Percentiles rank a stretch among this genome's conserved stretches.
Conservation (phyloP, 1,140 invertebrate genomes). For the Lepidotrigona ventralis region DNA sequence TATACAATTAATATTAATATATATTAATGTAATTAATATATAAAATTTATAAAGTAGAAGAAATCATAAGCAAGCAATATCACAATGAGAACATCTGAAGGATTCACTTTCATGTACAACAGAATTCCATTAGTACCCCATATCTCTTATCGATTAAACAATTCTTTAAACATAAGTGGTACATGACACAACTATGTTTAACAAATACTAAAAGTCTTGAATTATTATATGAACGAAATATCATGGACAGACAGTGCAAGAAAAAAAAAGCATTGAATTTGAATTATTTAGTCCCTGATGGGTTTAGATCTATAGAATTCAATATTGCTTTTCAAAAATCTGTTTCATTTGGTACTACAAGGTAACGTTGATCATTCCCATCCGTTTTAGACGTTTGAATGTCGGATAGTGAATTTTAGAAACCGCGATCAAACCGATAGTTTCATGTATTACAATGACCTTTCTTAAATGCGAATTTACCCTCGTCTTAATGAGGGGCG, state of each 20-base stretch:
- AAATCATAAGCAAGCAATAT: neutral
- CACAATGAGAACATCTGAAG: neutral
- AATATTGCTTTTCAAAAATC: neutral
- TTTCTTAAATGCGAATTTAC: conserved; percentile 12
- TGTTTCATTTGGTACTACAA: neutral
- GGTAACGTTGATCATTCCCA: neutral
- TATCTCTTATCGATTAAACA: no score
- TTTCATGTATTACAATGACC: neutral
- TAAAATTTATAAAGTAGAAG: neutral
- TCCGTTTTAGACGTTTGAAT: neutral
- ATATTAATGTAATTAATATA: no score
- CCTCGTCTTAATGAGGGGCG: neutral
- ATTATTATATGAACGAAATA: no score
- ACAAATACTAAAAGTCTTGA: no score
- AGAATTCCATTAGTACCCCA: neutral
- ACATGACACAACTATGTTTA: no score
- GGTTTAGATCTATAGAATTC: no score
- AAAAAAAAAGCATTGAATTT: no score
- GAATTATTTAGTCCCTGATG: no score
- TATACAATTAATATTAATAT: no score
- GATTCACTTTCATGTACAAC: neutral
- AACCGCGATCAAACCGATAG: neutral
- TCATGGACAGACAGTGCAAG: no score
- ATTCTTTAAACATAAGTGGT: no score
- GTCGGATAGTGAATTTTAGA: neutral